phyloP scores from a whole-genome alignment of 2,113 vertebrate species.

The Chaenocephalus aceratus region DNA sequence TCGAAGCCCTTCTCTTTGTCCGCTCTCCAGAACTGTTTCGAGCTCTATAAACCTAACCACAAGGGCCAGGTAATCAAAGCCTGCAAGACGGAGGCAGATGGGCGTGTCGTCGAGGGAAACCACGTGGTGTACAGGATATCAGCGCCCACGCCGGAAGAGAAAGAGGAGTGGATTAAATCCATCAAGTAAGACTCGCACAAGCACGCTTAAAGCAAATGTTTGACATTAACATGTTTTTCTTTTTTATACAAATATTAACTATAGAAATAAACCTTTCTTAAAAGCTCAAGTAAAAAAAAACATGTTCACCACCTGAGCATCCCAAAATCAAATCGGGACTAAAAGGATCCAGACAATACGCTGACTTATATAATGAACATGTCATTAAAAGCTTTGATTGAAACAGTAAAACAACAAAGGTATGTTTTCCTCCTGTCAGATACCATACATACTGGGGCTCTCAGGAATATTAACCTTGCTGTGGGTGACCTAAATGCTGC shows the following conservation, averaged over 20 bases:
- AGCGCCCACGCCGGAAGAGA: conserved; percentile 96
- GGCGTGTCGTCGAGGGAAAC: conserved; percentile 97
- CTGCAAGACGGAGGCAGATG: conserved; percentile 98
- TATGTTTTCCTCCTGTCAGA: not conserved
- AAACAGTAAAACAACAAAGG: conserved; percentile 2
- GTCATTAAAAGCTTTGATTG: not conserved
- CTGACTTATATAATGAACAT: not conserved
- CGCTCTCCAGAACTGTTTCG: conserved; percentile 93
- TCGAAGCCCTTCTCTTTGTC: conserved; percentile 4
- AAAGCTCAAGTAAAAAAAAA: too few species aligned
- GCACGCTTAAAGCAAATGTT: not conserved
- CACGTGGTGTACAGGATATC: conserved; percentile 99
- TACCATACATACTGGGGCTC: not conserved
- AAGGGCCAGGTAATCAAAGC: conserved; percentile 99
- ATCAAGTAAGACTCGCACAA: conserved; percentile 90
- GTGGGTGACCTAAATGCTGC: conserved; percentile 56
- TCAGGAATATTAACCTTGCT: conserved; percentile 29
- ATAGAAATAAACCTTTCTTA: not conserved
- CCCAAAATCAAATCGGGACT: not conserved
- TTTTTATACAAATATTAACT: not conserved
- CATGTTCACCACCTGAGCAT: too few species aligned
- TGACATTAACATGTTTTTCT: not conserved
- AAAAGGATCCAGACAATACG: not conserved
- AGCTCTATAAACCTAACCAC: conserved; percentile 97
- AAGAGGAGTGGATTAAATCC: conserved; percentile 99